Percentiles rank a stretch among this genome's conserved stretches.
phyloP scores from a whole-genome alignment of 1,140 invertebrate species.

The Schlechtendalia chinensis region DNA sequence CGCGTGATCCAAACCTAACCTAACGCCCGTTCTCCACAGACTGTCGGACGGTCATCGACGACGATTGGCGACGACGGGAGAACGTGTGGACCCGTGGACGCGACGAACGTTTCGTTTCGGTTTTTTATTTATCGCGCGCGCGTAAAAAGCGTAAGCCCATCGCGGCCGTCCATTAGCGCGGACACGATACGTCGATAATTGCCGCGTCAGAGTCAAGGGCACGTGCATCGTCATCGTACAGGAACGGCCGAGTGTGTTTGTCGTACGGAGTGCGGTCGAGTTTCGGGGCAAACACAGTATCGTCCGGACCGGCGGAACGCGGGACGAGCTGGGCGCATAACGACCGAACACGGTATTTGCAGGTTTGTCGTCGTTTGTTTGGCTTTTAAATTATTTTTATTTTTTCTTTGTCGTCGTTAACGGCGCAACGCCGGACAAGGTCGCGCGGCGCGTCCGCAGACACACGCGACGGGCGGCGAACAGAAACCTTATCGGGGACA shows the following conservation, averaged over 20 bases:
- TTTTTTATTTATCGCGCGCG: too few relatives aligned
- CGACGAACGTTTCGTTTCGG: too few relatives aligned
- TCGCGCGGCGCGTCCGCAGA: background rate
- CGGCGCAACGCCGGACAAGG: slow-evolving; percentile 18
- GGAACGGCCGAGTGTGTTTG: background rate
- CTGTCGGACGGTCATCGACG: too few relatives aligned
- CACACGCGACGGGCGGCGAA: too few relatives aligned
- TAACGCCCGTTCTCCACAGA: too few relatives aligned
- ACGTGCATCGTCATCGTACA: slow-evolving; percentile 24
- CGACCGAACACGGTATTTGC: too few relatives aligned
- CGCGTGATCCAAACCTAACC: too few relatives aligned
- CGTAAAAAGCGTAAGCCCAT: slow-evolving; percentile 12
- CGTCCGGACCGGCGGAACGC: slow-evolving; percentile 14
- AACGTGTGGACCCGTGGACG: too few relatives aligned
- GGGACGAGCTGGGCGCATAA: background rate
- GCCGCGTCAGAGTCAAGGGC: slow-evolving; percentile 47
- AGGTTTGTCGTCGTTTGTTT: too few relatives aligned
- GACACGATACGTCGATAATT: slow-evolving; percentile 47
- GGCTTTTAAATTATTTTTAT: too few relatives aligned
- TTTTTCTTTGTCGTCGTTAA: slow-evolving; percentile 6
- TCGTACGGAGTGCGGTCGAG: background rate
- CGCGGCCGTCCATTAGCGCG: slow-evolving; percentile 40
- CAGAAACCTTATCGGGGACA: too few relatives aligned
- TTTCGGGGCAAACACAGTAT: slow-evolving; percentile 29
- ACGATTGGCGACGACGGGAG: background rate